Conservation (phyloP, 2,888 invertebrate genomes). For the Ernsta delagoae region DNA sequence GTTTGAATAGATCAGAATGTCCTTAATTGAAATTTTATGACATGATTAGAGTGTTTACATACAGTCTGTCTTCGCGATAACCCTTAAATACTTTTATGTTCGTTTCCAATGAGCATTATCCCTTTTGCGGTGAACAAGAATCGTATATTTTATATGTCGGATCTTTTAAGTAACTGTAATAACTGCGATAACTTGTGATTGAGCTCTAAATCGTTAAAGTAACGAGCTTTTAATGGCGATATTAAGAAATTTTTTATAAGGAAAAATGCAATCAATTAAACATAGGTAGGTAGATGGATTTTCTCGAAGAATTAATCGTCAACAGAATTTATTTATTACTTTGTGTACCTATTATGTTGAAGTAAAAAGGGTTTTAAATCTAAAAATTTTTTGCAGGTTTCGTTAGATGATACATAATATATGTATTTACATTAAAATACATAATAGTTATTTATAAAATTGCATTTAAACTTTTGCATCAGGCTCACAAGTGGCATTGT, state of each 20-base stretch:
- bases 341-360: no score
- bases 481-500: slow-evolving; percentile 68
- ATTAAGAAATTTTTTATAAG: slow-evolving; percentile 23
- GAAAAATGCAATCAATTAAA: background rate
- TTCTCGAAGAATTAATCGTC: no score
- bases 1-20: slow-evolving; percentile 40
- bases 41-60: slow-evolving; percentile 43
- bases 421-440: no score
- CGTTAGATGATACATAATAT: no score
- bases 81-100: slow-evolving; percentile 34
- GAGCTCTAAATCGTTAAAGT: slow-evolving; percentile 23
- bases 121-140: slow-evolving; percentile 34
- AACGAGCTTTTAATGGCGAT: slow-evolving; percentile 29
- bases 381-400: no score
- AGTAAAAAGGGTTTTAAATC: no score
- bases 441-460: no score
- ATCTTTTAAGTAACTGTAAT: slow-evolving; percentile 29
- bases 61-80: slow-evolving; percentile 35
- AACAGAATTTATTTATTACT: no score
- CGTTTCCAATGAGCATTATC: slow-evolving; percentile 28
- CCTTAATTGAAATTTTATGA: slow-evolving; percentile 48
- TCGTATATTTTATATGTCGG: slow-evolving; percentile 26
- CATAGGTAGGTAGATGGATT: background rate
- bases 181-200: slow-evolving; percentile 27
- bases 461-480: slow-evolving; percentile 33